Percentiles rank a stretch among this genome's conserved stretches.
Evolutionary conservation across 2,888 invertebrate species (phyloP).

Genomic region (Notodonta ziczac): DNA sequence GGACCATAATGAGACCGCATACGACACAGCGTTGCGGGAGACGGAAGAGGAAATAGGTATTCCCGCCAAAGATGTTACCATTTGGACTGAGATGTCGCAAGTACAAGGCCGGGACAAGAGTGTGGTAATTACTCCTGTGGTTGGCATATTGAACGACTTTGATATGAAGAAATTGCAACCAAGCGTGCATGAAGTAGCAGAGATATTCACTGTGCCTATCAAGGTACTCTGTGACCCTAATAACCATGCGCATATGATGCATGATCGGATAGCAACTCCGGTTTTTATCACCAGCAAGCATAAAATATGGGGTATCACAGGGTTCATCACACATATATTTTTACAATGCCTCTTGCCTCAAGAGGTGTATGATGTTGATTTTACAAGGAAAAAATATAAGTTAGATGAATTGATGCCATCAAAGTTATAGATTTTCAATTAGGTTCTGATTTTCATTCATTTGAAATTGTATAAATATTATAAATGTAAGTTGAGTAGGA

Average conservation of each 20-base stretch:
- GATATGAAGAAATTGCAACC: conserved; percentile 79
- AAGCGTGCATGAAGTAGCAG: conserved; percentile 90
- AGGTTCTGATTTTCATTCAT: neutral
- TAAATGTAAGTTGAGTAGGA: no score
- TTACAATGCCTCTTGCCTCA: conserved; percentile 62
- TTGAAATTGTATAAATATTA: no score
- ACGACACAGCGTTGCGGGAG: conserved; percentile 93
- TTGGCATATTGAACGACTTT: conserved; percentile 85
- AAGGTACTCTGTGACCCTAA: conserved; percentile 85
- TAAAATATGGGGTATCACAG: conserved; percentile 92
- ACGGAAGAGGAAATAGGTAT: conserved; percentile 95
- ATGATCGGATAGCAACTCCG: conserved; percentile 76
- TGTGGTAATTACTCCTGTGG: conserved; percentile 88
- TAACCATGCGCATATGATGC: conserved; percentile 87
- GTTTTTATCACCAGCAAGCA: conserved; percentile 83
- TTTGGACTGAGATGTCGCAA: conserved; percentile 86
- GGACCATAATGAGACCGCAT: conserved; percentile 86
- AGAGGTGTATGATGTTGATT: conserved; percentile 57
- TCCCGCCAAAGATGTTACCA: conserved; percentile 80
- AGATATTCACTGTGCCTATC: conserved; percentile 89
- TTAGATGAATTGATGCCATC: conserved; percentile 63
- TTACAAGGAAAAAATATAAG: conserved; percentile 53
- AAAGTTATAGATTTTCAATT: conserved; percentile 48
- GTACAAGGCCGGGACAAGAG: conserved; percentile 64
- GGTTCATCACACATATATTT: conserved; percentile 89